A percentile compares a stretch with the other conserved stretches of the same genome.
Evolutionary conservation across 2,888 invertebrate genomes (phyloP).

Genomic region (Philereme transversata): DNA sequence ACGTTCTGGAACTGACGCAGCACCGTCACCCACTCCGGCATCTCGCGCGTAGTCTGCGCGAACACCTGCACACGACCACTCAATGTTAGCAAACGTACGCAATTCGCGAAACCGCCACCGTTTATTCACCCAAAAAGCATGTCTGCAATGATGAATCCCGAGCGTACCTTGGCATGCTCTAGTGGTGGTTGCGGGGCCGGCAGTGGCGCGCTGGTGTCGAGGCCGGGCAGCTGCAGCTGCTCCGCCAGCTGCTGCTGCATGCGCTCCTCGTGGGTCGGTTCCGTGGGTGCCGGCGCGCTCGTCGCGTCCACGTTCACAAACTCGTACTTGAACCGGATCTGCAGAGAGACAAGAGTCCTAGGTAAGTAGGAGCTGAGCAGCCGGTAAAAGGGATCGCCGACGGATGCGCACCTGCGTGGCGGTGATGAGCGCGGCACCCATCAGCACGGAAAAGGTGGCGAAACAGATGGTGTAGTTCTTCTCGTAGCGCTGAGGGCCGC

Average conservation of each 20-base stretch:
- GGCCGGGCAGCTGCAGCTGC: conserved; percentile 91
- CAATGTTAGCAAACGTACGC: not conserved
- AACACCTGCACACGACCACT: conserved; percentile 84
- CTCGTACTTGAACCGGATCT: conserved; percentile 88
- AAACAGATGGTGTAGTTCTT: conserved; percentile 99
- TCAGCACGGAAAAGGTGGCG: conserved; percentile 97
- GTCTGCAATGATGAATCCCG: too few relatives aligned
- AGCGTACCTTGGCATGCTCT: conserved; percentile 53
- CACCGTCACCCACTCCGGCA: conserved; percentile 97
- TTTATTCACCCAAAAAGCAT: too few relatives aligned
- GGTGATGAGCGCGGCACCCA: conserved; percentile 96
- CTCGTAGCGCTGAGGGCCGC: conserved; percentile 93
- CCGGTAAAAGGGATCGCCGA: too few relatives aligned
- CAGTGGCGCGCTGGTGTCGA: conserved; percentile 86
- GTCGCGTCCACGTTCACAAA: conserved; percentile 60
- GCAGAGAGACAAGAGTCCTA: conserved; percentile 12
- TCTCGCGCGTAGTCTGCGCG: conserved; percentile 94
- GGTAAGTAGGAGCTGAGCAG: not conserved
- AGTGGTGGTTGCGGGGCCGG: conserved; percentile 54
- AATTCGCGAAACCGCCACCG: too few relatives aligned
- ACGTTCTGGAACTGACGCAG: conserved; percentile 94
- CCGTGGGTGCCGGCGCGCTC: conserved; percentile 85
- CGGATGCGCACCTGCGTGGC: conserved; percentile 89
- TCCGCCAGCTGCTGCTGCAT: conserved; percentile 93
- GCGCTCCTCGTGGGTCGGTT: conserved; percentile 87